These are phyloP conservation scores for Caenorhabditis imperialis DNA, from an alignment of 2,888 invertebrate species.

Conservation along the genomic window DNA sequence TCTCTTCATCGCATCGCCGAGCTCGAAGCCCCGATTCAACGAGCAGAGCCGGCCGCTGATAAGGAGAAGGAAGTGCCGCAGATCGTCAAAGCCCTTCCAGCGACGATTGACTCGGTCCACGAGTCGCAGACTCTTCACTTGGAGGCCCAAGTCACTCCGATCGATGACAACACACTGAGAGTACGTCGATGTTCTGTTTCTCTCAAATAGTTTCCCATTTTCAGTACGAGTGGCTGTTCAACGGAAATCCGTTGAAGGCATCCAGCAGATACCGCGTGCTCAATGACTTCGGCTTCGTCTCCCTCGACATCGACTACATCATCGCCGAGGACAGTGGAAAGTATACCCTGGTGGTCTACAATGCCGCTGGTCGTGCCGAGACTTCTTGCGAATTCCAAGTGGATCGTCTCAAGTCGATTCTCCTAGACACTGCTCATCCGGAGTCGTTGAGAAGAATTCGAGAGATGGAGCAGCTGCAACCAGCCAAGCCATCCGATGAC, in stretches of 20 bases:
- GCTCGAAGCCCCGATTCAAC: constrained; percentile 84
- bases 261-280: constrained; percentile 92
- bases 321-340: constrained; percentile 94
- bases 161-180: constrained; percentile 68
- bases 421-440: constrained; percentile 92
- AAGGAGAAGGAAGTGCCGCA: constrained; percentile 87
- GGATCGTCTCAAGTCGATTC: constrained; percentile 69
- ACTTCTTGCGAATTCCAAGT: constrained; percentile 88
- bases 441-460: constrained; percentile 88
- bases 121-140: constrained; percentile 92
- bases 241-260: constrained; percentile 87
- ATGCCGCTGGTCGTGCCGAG: constrained; percentile 85
- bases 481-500: constrained; percentile 68
- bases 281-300: constrained; percentile 97
- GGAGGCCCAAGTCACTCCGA: constrained; percentile 85
- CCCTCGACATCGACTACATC: constrained; percentile 94
- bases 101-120: constrained; percentile 86
- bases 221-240: constrained; percentile 94
- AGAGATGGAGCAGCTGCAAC: constrained; percentile 75
- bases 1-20: constrained; percentile 92
- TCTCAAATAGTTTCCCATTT: constrained; percentile 69
- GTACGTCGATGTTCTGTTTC: constrained; percentile 26
- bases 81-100: constrained; percentile 87
- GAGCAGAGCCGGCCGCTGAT: constrained; percentile 84
- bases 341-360: constrained; percentile 78